Conservation (phyloP, 2,797 vertebrate genomes). For the Eupleurogrammus muticus region DNA sequence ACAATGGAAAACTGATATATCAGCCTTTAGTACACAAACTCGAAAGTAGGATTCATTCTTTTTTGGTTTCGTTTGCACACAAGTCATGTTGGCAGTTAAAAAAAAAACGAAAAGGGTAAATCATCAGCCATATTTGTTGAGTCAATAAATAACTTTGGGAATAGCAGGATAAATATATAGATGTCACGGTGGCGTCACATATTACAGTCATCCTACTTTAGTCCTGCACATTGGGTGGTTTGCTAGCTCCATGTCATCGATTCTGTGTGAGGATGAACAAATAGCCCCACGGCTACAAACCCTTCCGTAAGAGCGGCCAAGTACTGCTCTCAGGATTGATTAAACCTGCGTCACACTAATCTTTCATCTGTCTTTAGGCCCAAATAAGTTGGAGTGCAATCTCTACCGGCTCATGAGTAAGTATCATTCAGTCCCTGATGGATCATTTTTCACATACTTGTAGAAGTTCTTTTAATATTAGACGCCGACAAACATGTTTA, state of each 20-base stretch:
- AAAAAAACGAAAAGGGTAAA: too few species aligned
- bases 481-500: not conserved
- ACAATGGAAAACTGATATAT: too few species aligned
- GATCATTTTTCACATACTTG: constrained; percentile 15
- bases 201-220: not conserved
- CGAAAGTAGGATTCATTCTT: too few species aligned
- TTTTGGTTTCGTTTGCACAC: too few species aligned
- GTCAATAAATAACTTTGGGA: not conserved
- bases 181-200: not conserved
- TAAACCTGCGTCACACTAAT: constrained; percentile 19
- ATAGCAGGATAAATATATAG: not conserved
- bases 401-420: constrained; percentile 4
- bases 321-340: constrained; percentile 20
- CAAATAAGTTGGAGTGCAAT: constrained; percentile 21
- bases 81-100: too few species aligned
- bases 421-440: not conserved
- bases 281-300: not conserved
- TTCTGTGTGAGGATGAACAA: not conserved
- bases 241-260: not conserved
- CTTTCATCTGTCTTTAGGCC: constrained; percentile 17
- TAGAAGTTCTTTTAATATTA: not conserved
- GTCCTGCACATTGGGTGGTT: not conserved
- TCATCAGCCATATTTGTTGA: too few species aligned
- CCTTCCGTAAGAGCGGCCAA: not conserved
- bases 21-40: too few species aligned